Percentiles rank a stretch among this genome's conserved stretches.
These are phyloP conservation scores for Aphidoletes aphidimyza DNA, from an alignment of 2,888 invertebrate species.

Conservation along the genomic window DNA sequence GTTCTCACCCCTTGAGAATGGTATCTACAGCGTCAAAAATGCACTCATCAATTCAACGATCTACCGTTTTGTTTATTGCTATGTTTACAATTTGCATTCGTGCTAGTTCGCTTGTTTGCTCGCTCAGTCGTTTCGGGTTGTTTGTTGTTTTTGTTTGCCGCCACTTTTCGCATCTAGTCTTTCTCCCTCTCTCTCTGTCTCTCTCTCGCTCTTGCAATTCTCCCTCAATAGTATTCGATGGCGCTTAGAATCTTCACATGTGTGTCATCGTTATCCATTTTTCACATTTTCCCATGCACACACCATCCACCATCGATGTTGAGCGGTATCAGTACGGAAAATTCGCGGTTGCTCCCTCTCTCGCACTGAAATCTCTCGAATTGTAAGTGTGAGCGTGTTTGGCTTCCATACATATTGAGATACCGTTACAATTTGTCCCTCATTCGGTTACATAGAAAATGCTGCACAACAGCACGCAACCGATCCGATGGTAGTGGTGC, in stretches of 20 bases:
- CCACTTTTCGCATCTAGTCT: neutral
- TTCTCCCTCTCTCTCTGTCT: neutral
- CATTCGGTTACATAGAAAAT: neutral
- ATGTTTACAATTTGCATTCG: constrained; percentile 5
- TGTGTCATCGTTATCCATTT: constrained; percentile 46
- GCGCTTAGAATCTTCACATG: neutral
- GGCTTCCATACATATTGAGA: too few relatives aligned
- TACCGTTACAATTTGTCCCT: neutral
- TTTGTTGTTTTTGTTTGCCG: neutral
- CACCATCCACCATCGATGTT: neutral
- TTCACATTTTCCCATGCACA: constrained; percentile 16
- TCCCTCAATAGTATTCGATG: neutral
- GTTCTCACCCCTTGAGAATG: neutral
- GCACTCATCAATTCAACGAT: neutral
- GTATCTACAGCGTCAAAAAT: constrained; percentile 9
- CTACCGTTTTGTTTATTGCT: neutral
- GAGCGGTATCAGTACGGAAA: neutral
- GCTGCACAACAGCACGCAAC: too few relatives aligned
- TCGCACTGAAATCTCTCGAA: neutral
- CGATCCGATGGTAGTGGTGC: neutral
- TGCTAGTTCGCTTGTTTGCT: too few relatives aligned
- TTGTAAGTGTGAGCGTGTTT: neutral
- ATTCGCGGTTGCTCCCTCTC: constrained; percentile 48
- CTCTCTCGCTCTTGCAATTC: neutral
- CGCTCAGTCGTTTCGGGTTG: neutral